Evolutionary conservation across 2,797 vertebrate genomes (phyloP), one percentile per base, ranked within the genome.

Genomic region (Brachyalestes nurse): DNA sequence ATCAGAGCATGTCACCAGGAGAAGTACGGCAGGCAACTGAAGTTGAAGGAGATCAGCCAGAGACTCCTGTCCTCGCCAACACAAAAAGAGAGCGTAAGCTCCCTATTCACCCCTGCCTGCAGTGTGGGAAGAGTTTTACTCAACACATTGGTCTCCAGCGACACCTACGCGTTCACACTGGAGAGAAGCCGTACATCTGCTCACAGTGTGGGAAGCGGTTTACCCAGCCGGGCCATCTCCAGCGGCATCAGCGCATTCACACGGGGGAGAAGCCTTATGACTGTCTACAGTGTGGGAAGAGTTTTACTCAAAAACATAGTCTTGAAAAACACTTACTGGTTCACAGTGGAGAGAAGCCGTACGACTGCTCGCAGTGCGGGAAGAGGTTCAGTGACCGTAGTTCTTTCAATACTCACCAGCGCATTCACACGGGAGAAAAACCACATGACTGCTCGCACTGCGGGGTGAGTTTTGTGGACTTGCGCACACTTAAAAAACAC

Each of bases 171-270:
- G 38, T 75, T n/a, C 73, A 62, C 25, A 61, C 72, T 0, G 72
- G 57, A 47, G 72, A 75, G 72, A 75, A 75, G 23, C 72, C 57
- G 23, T 62, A 57, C n/a, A 8, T 8, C 19, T 57, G 55, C 55
- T 8, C 55, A 21, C 5, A 57, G 55, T 64, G 78, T 12, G 47
- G 72, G 6, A 75, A 67, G 72, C 38, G 62, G n/a, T 75, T 67
- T 34, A 74, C 28, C 5, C 67, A 51, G 17, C 66, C 49, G 23
- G 38, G 72, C 7, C n/a, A 47, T 38, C 64, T 81, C 12, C 42
- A 81, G 23, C 21, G 12, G 25, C 79, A 75, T 40, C 79, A 58
- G 71, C 51, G 72, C 16, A 75, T 67, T 25, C 76, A 78, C 34
- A 47, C 72, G 2, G 71, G 60, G 9, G 47, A 65, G 49, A 72